Percentiles rank a stretch among this genome's conserved stretches.
Conservation (phyloP, 2,797 vertebrate genomes). For the Diglossa cyanea region DNA sequence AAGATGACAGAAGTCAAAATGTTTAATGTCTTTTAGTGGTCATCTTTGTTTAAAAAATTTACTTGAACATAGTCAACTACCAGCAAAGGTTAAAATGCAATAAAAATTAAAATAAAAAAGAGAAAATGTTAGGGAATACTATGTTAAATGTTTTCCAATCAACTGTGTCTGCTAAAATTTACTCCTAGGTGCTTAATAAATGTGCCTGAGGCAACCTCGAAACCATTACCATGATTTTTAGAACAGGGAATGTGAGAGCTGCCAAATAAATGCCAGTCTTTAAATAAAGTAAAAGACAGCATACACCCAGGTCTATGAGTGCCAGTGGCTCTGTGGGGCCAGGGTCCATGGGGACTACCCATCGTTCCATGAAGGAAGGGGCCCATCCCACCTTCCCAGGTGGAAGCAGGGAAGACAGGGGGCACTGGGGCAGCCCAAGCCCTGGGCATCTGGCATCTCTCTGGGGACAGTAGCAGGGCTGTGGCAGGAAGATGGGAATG, state of each 20-base stretch:
- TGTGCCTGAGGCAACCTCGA: background rate
- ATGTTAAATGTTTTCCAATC: background rate
- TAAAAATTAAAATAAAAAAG: background rate
- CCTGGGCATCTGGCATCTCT: accelerated
- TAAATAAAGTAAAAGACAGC: background rate
- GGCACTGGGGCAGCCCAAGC: accelerated
- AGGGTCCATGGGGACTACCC: accelerated
- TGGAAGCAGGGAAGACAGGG: accelerated
- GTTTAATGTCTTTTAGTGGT: background rate
- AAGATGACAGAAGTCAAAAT: background rate
- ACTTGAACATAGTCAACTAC: background rate
- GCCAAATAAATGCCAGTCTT: background rate
- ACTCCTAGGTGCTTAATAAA: background rate
- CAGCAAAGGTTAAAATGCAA: background rate
- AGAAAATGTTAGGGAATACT: background rate
- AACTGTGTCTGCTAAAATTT: background rate
- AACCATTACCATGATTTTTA: background rate
- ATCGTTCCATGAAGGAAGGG: accelerated
- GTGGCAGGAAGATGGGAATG: accelerated
- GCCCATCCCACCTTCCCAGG: background rate
- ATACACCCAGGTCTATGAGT: background rate
- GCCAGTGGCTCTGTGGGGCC: background rate
- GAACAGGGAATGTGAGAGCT: background rate
- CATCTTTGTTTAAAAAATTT: background rate
- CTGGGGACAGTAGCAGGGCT: background rate